Evolutionary conservation across 2,797 vertebrate species (phyloP), one percentile per base, ranked within the genome.

Genomic region (Pipistrellus nathusii): DNA sequence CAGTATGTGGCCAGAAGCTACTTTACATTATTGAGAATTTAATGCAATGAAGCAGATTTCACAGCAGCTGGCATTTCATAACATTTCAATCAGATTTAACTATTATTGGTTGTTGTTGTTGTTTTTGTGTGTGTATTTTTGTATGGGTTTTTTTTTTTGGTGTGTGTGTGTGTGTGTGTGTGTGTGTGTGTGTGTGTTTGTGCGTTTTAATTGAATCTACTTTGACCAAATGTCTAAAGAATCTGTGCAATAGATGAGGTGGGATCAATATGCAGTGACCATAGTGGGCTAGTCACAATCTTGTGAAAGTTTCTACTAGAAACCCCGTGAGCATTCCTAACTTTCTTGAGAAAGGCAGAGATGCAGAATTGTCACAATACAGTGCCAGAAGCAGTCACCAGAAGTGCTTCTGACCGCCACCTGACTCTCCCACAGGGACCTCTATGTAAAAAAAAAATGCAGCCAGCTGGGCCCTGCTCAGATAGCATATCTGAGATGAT

Each of bases 371-470:
- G 55, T 18, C 48, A n/a, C 72, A 71, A 90, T 32, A 30, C 75
- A 44, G 46, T 17, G 73, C 53, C 71, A 81, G 83, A 66, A 62
- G 73, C 35, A 80, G 66, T 57, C 59, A 41, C 35, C 30, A 66
- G 68, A 91, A 84, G 75, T 44, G 30, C 12, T 55, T 88, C 82
- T 88, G 69, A 32, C 35, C 41, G 72, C 69, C 78, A 53, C 59
- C 48, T 59, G 53, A n/a, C 59, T 90, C 77, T 92, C 48, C 78
- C 32, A 66, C 30, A 55, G 44, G 48, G 59, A 30, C 35, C 55
- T 90, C 87, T 21, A 64, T 77, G 95, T 69, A 51, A 96, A 94
- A 77, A 77, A 94, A 77, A 77, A 69, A 30, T 55, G 38, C 84
- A 90, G 35, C 75, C 93, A 94, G 78, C 23, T 57, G 18, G 48